Conservation (phyloP, 2,888 invertebrate species). For the Poecilobothrus nobilitatus region DNA sequence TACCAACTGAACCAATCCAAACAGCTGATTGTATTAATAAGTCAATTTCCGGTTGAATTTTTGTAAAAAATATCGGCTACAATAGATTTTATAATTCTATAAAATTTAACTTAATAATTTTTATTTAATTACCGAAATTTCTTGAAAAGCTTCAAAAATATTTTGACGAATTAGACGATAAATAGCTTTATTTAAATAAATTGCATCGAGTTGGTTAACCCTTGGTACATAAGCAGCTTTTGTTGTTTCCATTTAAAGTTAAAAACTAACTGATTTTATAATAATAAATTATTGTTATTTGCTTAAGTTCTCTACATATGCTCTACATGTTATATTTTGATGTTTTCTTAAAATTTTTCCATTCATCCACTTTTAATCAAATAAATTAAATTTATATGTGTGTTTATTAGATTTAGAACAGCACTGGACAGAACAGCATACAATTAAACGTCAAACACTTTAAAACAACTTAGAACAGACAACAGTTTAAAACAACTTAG, state of each 20-base stretch:
- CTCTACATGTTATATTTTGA: too few relatives aligned
- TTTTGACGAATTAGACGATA: constrained; percentile 61
- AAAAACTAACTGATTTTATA: too few relatives aligned
- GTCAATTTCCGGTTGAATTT: constrained; percentile 62
- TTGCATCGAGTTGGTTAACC: constrained; percentile 60
- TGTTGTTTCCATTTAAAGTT: background rate
- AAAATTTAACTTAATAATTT: constrained; percentile 13
- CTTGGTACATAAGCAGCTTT: constrained; percentile 35
- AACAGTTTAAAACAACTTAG: too few relatives aligned
- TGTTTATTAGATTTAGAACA: too few relatives aligned
- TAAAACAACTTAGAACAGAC: too few relatives aligned
- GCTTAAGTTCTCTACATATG: too few relatives aligned
- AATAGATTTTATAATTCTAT: constrained; percentile 28
- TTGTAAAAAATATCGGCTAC: constrained; percentile 54
- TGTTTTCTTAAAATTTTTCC: too few relatives aligned
- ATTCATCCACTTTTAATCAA: too few relatives aligned
- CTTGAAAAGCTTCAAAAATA: constrained; percentile 54
- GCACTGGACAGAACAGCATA: too few relatives aligned
- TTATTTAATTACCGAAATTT: constrained; percentile 50
- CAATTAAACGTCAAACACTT: too few relatives aligned
- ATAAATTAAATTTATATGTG: too few relatives aligned
- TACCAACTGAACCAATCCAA: constrained; percentile 61
- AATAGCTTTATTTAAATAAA: constrained; percentile 72
- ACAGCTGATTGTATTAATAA: constrained; percentile 57
- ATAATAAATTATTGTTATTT: too few relatives aligned